Conservation (phyloP, 1,140 invertebrate genomes). For the Dendroctonus ponderosae region DNA sequence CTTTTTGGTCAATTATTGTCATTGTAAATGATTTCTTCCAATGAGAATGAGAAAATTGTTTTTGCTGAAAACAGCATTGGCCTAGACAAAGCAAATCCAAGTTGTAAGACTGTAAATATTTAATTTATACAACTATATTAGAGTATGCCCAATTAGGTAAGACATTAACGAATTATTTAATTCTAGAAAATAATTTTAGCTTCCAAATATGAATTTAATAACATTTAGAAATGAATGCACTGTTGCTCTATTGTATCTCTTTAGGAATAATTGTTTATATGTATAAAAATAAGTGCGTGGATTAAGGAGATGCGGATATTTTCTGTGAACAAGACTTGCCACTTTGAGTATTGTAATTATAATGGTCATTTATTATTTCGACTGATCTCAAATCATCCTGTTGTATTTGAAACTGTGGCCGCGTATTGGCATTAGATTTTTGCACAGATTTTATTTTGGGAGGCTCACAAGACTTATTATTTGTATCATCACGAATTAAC, state of each 20-base stretch:
- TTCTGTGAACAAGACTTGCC: conserved; percentile 1
- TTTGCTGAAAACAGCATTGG: not conserved
- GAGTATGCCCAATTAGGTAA: not conserved
- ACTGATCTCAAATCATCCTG: conserved; percentile 1
- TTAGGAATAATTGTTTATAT: conserved; percentile 15
- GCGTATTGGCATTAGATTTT: not conserved
- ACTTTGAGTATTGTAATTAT: conserved; percentile 15
- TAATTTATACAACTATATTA: not conserved
- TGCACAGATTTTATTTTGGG: conserved; percentile 16
- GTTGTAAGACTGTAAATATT: not conserved
- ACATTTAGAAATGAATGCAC: not conserved
- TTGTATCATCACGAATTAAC: conserved; percentile 13
- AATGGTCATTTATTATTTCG: not conserved
- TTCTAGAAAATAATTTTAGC: conserved; percentile 15
- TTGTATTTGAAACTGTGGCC: not conserved
- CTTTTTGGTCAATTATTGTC: not conserved
- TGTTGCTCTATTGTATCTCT: conserved; percentile 7
- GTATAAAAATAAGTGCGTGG: conserved; percentile 21
- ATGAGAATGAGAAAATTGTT: not conserved
- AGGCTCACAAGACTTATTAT: conserved; percentile 35
- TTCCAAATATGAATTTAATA: conserved; percentile 32
- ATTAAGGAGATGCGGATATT: conserved; percentile 10
- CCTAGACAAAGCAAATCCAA: not conserved
- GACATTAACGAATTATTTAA: conserved; percentile 23
- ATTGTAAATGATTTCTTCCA: not conserved